phyloP scores from a whole-genome alignment of 2,797 vertebrate species.

The Apogon hyalosoma region DNA sequence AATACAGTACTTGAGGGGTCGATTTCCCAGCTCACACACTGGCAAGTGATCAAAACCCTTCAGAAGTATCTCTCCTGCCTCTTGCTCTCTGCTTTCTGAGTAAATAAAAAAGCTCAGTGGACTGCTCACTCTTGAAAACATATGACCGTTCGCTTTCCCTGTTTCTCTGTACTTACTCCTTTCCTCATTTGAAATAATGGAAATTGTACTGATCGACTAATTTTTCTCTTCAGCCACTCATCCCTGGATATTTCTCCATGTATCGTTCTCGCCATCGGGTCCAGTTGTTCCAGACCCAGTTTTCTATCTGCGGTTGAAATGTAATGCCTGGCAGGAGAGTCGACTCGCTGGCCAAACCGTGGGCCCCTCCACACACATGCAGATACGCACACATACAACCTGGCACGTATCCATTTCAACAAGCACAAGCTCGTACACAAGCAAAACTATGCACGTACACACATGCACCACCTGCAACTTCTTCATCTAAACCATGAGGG shows the following conservation, averaged over 20 bases:
- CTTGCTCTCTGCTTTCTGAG: constrained; percentile 31
- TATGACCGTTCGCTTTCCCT: constrained; percentile 28
- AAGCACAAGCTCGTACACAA: constrained; percentile 20
- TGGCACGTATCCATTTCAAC: constrained; percentile 40
- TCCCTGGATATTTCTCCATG: constrained; percentile 35
- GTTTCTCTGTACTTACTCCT: constrained; percentile 19
- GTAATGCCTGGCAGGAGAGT: constrained; percentile 56
- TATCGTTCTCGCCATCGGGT: constrained; percentile 26
- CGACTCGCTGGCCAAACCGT: constrained; percentile 29
- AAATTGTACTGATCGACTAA: constrained; percentile 33
- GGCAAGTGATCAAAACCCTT: background rate
- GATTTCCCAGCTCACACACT: constrained; percentile 12
- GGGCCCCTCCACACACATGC: constrained; percentile 14
- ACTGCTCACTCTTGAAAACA: constrained; percentile 21
- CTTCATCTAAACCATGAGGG: constrained; percentile 48
- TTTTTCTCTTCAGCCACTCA: constrained; percentile 28
- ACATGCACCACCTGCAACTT: constrained; percentile 56
- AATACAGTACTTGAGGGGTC: constrained; percentile 4
- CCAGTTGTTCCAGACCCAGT: constrained; percentile 35
- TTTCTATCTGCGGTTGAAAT: constrained; percentile 65
- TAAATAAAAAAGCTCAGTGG: constrained; percentile 37
- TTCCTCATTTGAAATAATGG: constrained; percentile 29
- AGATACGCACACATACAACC: constrained; percentile 12
- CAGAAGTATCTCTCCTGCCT: constrained; percentile 1
- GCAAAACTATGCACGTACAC: constrained; percentile 9